Evolutionary conservation across 2,797 vertebrate species (phyloP).

Genomic region (Fistularia tabacaria): DNA sequence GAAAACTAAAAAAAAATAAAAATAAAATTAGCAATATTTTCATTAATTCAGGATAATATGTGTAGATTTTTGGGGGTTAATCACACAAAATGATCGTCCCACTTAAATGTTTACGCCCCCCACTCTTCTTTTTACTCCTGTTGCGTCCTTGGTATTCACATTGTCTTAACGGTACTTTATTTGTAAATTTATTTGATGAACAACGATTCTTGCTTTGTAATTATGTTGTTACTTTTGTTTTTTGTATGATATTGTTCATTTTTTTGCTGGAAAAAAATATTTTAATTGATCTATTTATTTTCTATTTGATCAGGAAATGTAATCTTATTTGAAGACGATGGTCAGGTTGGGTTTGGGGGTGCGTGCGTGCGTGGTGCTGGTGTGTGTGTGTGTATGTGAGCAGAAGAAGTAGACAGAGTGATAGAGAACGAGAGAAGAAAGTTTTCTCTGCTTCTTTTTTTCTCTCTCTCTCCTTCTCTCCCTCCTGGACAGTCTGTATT

Average conservation of each 20-base stretch:
- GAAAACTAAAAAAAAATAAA: constrained; percentile 38
- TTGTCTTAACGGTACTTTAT: constrained; percentile 71
- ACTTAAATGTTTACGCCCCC: constrained; percentile 31
- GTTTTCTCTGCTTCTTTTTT: constrained; percentile 33
- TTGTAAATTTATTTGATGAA: constrained; percentile 70
- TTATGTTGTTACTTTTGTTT: constrained; percentile 51
- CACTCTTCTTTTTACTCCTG: constrained; percentile 65
- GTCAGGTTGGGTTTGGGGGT: constrained; percentile 50
- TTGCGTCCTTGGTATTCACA: constrained; percentile 72
- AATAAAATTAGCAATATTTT: constrained; percentile 80
- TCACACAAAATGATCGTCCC: constrained; percentile 17
- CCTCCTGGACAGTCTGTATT: constrained; percentile 62
- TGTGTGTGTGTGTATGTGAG: constrained; percentile 10
- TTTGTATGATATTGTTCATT: constrained; percentile 65
- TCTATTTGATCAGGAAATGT: constrained; percentile 70
- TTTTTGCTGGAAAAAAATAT: constrained; percentile 60
- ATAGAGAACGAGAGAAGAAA: constrained; percentile 35
- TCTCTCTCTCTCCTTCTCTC: constrained; percentile 45
- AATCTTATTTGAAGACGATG: constrained; percentile 61
- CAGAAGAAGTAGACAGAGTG: constrained; percentile 40
- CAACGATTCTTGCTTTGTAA: constrained; percentile 59
- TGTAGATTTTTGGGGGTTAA: constrained; percentile 49
- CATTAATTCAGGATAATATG: constrained; percentile 72
- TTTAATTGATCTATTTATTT: constrained; percentile 67
- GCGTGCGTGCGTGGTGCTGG: constrained; percentile 20